Evolutionary conservation across 1,140 invertebrate genomes (phyloP).

Genomic region (Tachypleus tridentatus): DNA sequence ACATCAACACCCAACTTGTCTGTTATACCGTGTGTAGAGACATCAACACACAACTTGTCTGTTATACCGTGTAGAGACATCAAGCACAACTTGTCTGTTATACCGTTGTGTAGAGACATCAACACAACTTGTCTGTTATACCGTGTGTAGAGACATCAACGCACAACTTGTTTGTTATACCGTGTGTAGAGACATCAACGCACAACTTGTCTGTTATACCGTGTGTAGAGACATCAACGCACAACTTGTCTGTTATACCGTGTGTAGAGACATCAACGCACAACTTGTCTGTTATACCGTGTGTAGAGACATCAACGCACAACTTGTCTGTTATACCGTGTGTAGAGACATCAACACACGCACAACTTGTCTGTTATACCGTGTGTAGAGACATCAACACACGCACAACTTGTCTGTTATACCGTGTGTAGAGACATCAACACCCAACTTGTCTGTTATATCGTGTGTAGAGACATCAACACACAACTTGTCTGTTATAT

Average conservation of each 20-base stretch:
- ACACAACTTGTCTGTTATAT: neutral
- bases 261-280: neutral
- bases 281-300: neutral
- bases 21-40: neutral
- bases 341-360: neutral
- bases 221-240: neutral
- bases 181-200: neutral
- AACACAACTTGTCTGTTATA: neutral
- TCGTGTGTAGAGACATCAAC: neutral
- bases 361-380: neutral
- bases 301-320: neutral
- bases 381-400: neutral
- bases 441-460: neutral
- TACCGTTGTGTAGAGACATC: neutral
- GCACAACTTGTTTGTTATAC: neutral
- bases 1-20: neutral
- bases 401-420: neutral
- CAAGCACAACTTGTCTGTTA: neutral
- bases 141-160: neutral
- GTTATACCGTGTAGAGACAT: neutral
- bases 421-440: neutral
- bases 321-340: neutral
- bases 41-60: neutral
- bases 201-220: neutral
- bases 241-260: neutral